A percentile compares a stretch with the other conserved stretches of the same genome.
phyloP scores from a whole-genome alignment of 2,888 invertebrate genomes.

The Myathropa florea region DNA sequence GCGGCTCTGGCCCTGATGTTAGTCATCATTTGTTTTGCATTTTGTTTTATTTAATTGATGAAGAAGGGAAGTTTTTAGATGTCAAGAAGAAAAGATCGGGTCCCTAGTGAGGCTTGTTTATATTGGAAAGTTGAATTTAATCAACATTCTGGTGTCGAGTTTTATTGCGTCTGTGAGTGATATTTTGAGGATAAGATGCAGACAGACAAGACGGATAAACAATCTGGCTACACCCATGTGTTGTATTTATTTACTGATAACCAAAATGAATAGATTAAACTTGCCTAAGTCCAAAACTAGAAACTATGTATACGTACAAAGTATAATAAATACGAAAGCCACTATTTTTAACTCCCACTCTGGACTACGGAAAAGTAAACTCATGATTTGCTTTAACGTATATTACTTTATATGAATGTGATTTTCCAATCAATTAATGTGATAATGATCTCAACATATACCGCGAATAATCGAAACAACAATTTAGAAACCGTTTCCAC shows the following conservation, averaged over 20 bases:
- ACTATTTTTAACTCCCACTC: no score
- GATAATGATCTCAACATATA: no score
- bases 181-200: slow-evolving; percentile 22
- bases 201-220: slow-evolving; percentile 25
- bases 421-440: no score
- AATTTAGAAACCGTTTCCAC: no score
- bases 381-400: no score
- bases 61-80: slow-evolving; percentile 57
- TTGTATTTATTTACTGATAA: slow-evolving; percentile 7
- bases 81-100: slow-evolving; percentile 45
- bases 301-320: no score
- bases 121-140: slow-evolving; percentile 60
- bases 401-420: no score
- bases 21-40: slow-evolving; percentile 47
- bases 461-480: no score
- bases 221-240: neutral
- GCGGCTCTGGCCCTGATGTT: neutral
- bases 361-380: no score
- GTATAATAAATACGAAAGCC: no score
- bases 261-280: neutral
- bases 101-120: slow-evolving; percentile 50
- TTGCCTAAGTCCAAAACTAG: neutral
- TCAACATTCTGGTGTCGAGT: slow-evolving; percentile 47
- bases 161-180: slow-evolving; percentile 38
- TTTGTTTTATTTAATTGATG: slow-evolving; percentile 68